Evolutionary conservation across 2,797 vertebrate species (phyloP).

Genomic region (Manis pentadactyla): DNA sequence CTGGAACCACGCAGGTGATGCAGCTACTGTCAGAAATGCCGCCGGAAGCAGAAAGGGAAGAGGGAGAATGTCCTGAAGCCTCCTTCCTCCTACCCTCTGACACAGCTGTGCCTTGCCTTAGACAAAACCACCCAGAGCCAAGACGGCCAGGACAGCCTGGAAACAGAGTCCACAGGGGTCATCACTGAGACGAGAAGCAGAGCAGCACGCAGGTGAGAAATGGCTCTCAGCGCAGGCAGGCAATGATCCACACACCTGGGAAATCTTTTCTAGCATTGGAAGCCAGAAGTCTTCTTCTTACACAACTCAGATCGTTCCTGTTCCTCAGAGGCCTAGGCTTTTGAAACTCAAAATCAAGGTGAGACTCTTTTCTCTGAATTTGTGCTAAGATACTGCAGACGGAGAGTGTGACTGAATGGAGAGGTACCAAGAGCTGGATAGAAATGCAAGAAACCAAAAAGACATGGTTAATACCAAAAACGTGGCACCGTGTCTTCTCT

Average conservation of each 20-base stretch:
- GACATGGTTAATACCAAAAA: accelerated
- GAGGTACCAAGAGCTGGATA: background rate
- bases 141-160: background rate
- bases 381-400: background rate
- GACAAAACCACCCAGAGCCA: background rate
- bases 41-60: background rate
- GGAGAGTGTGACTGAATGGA: background rate
- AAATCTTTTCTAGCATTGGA: background rate
- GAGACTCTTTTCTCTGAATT: background rate
- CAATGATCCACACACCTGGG: accelerated
- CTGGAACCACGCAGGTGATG: background rate
- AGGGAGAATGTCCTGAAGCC: background rate
- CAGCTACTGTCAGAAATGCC: background rate
- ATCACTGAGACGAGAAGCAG: background rate
- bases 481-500: accelerated
- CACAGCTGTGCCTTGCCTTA: background rate
- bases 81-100: background rate
- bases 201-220: background rate
- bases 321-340: background rate
- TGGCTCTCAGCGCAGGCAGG: too few relatives aligned
- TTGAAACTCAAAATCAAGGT: too few relatives aligned
- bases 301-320: background rate
- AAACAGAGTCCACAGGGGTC: background rate
- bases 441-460: background rate
- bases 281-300: background rate